Evolutionary conservation across 1,140 invertebrate species (phyloP).

Genomic region (Eupristina koningsbergeri): DNA sequence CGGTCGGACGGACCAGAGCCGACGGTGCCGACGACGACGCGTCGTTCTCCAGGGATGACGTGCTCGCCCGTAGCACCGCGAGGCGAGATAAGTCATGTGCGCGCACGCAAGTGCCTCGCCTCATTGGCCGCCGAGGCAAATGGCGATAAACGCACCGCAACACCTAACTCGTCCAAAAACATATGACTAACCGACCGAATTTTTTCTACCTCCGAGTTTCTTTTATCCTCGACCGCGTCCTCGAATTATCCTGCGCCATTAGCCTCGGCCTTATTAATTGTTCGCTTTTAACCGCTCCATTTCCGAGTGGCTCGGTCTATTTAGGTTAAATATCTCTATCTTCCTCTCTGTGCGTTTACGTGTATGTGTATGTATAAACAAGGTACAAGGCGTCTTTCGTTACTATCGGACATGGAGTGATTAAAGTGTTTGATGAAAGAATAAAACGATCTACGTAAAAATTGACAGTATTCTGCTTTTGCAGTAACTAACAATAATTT

Average conservation of each 20-base stretch:
- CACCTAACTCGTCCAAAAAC: conserved; percentile 3
- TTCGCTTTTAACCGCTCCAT: not conserved
- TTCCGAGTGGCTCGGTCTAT: not conserved
- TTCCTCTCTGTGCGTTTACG: not conserved
- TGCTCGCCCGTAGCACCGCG: too few relatives aligned
- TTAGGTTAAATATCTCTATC: not conserved
- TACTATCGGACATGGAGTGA: too few relatives aligned
- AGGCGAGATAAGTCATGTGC: not conserved
- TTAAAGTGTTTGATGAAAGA: too few relatives aligned
- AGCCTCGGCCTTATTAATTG: not conserved
- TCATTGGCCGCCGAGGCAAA: not conserved
- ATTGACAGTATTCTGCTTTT: too few relatives aligned
- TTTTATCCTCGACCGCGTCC: not conserved
- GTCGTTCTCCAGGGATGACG: conserved; percentile 32
- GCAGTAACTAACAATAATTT: too few relatives aligned
- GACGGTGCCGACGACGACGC: not conserved
- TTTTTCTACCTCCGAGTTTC: not conserved
- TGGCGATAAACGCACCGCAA: not conserved
- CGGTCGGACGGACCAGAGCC: too few relatives aligned
- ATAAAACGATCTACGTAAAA: too few relatives aligned
- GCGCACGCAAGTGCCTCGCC: not conserved
- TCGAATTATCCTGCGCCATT: not conserved
- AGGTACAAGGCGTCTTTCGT: too few relatives aligned
- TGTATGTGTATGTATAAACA: too few relatives aligned
- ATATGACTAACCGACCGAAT: not conserved